Evolutionary conservation across 2,888 invertebrate species (phyloP).

Genomic region (Stictocephala bisonia): DNA sequence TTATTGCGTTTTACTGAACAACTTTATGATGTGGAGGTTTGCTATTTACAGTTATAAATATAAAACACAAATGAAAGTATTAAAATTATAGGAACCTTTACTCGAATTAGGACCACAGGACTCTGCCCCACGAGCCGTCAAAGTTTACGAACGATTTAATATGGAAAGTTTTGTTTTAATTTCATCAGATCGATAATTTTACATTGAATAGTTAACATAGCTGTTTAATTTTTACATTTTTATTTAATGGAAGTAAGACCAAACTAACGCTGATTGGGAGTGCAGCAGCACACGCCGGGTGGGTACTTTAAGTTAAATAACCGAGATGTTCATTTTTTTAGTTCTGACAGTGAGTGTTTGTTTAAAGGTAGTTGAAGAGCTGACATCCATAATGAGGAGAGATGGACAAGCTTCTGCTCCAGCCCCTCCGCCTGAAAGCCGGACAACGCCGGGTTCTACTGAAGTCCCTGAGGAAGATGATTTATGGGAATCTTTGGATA

Average conservation of each 20-base stretch:
- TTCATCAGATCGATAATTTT: not conserved
- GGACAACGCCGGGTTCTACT: not conserved
- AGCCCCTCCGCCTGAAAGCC: not conserved
- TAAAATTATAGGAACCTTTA: not conserved
- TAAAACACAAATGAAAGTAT: not conserved
- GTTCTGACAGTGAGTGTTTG: not conserved
- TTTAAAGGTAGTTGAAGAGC: conserved; percentile 12
- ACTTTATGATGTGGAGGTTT: not conserved
- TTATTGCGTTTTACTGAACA: not conserved
- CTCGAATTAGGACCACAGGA: not conserved
- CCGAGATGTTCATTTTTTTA: not conserved
- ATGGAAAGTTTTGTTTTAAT: not conserved
- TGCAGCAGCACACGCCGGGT: not conserved
- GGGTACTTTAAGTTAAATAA: not conserved
- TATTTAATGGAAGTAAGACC: not conserved
- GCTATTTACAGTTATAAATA: not conserved
- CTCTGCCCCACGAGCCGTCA: not conserved
- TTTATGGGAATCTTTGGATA: not conserved
- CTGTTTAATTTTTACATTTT: not conserved
- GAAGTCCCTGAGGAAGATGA: not conserved
- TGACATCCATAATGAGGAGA: not conserved
- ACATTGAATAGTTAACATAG: too few relatives aligned
- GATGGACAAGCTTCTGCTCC: not conserved
- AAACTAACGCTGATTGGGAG: not conserved
- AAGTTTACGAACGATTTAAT: not conserved